Percentiles rank a stretch among this genome's conserved stretches.
These are phyloP conservation scores for Melanargia galathea DNA, from an alignment of 2,888 invertebrate species.

Conservation along the genomic window DNA sequence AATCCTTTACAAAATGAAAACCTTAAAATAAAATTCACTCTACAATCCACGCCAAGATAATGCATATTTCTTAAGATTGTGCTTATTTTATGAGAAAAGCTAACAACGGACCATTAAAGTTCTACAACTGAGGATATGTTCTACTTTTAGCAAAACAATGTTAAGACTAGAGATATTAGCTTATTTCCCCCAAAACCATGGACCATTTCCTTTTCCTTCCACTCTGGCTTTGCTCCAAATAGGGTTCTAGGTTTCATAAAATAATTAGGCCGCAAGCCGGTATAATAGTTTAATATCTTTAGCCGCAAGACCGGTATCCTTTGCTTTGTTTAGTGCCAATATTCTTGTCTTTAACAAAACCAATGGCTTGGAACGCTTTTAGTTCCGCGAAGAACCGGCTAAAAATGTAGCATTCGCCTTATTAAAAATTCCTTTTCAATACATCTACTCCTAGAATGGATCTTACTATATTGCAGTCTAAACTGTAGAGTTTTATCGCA, in stretches of 20 bases:
- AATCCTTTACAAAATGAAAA: no score
- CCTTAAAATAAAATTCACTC: no score
- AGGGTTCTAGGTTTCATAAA: constrained; percentile 36
- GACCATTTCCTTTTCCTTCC: background rate
- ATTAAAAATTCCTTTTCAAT: no score
- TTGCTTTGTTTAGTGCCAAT: background rate
- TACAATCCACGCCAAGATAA: no score
- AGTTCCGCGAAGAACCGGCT: no score
- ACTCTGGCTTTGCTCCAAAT: constrained; percentile 45
- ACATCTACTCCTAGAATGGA: no score
- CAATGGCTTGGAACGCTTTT: background rate
- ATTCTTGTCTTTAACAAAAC: background rate
- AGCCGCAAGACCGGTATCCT: constrained; percentile 23
- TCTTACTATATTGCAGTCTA: no score
- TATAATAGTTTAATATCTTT: no score
- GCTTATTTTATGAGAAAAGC: no score
- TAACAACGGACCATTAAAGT: background rate
- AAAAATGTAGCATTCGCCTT: no score
- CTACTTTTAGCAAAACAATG: background rate
- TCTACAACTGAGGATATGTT: background rate
- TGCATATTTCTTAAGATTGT: no score
- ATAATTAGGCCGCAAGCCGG: constrained; percentile 42
- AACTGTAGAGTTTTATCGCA: no score
- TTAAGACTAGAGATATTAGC: background rate
- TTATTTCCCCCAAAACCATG: background rate